Evolutionary conservation across 2,113 vertebrate genomes (phyloP).

Genomic region (Misgurnus mizolepis): DNA sequence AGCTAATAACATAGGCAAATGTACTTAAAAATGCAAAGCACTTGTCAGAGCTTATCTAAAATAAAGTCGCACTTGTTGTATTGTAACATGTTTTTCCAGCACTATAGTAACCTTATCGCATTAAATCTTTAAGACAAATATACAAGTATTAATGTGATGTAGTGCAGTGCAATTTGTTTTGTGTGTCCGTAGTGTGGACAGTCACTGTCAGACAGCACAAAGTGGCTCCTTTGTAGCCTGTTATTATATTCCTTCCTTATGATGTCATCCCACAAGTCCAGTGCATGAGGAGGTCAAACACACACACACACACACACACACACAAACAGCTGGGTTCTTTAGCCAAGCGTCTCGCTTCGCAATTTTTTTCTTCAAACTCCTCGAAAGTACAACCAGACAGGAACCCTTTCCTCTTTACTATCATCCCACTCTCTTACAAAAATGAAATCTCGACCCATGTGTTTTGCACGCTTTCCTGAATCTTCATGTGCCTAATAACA

Average conservation of each 20-base stretch:
- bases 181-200: constrained; percentile 25
- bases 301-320: constrained; percentile 44
- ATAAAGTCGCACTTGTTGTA: too few relatives aligned
- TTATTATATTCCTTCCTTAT: constrained; percentile 69
- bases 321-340: constrained; percentile 61
- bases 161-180: not conserved
- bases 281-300: constrained; percentile 63
- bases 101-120: too few relatives aligned
- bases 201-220: constrained; percentile 40
- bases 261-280: constrained; percentile 67
- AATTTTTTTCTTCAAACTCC: constrained; percentile 55
- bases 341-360: constrained; percentile 39
- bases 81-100: too few relatives aligned
- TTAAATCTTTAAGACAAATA: too few relatives aligned
- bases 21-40: too few relatives aligned
- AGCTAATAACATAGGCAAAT: too few relatives aligned
- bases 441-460: constrained; percentile 5
- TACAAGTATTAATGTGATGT: too few relatives aligned
- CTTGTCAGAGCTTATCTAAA: too few relatives aligned
- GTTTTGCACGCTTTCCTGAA: constrained; percentile 8
- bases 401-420: constrained; percentile 28
- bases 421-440: too few relatives aligned
- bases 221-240: constrained; percentile 62
- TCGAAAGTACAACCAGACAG: constrained; percentile 44
- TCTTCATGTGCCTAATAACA: constrained; percentile 20